phyloP scores from a whole-genome alignment of 2,797 vertebrate species.

The Eupleurogrammus muticus region DNA sequence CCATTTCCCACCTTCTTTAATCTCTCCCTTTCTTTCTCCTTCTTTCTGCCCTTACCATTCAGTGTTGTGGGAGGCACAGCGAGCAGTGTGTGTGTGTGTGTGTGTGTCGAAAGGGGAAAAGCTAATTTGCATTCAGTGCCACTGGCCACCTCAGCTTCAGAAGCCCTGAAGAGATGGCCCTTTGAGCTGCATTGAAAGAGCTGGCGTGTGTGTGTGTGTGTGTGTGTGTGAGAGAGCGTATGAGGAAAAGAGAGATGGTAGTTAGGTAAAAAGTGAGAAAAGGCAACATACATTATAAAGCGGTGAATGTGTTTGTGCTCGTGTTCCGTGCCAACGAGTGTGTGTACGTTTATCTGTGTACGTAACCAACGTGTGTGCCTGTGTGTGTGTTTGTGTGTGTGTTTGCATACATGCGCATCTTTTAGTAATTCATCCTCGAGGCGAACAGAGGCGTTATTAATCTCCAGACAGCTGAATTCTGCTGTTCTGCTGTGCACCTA shows the following conservation, averaged over 20 bases:
- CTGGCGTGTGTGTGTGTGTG: constrained; percentile 40
- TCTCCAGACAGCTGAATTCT: constrained; percentile 47
- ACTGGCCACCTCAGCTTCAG: constrained; percentile 78
- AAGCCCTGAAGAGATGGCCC: constrained; percentile 80
- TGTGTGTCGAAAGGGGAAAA: constrained; percentile 10
- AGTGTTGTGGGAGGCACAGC: constrained; percentile 56
- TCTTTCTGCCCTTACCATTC: constrained; percentile 44
- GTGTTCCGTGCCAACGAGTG: constrained; percentile 20
- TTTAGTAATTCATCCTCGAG: constrained; percentile 28
- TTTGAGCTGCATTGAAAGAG: constrained; percentile 79
- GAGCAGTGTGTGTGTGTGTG: constrained; percentile 44
- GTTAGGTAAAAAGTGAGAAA: constrained; percentile 48
- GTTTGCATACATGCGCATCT: constrained; percentile 35
- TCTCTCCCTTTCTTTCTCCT: constrained; percentile 27
- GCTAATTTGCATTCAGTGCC: constrained; percentile 84
- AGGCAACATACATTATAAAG: constrained; percentile 19
- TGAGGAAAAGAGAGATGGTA: constrained; percentile 27
- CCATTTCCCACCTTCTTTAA: constrained; percentile 29
- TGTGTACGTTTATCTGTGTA: not conserved
- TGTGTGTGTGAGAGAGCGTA: constrained; percentile 15
- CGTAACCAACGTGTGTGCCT: constrained; percentile 1
- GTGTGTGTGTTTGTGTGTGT: constrained; percentile 21
- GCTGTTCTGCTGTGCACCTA: constrained; percentile 9
- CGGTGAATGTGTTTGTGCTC: not conserved
- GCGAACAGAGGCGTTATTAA: constrained; percentile 40